Base-by-base conservation (phyloP, 1,140 invertebrate genomes). In the Drosophila nigrodunni region DNA sequence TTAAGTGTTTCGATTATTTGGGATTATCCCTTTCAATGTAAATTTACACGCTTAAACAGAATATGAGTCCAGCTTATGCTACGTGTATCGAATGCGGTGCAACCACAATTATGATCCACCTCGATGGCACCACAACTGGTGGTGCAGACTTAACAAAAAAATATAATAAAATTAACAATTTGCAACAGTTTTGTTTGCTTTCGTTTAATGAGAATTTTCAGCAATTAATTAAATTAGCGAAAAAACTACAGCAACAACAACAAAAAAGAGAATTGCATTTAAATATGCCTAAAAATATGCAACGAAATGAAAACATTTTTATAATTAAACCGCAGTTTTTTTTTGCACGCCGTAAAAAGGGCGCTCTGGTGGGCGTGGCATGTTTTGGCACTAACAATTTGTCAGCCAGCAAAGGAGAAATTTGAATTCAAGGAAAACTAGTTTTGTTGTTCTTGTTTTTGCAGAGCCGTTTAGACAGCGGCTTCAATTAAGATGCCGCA, bases 271-370 rank as follows among this genome's bases (percentile, higher is more conserved):
- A 50, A 37, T 5, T 34, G n/a, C 65, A 85, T 74, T 77, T 78
- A 47, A 70, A 77, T 85, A 85, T 59, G 50, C 62, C 67, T 76
- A 67, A 67, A 78, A 72, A 67, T 76, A 72, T 78, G 65, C 77
- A 74, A 65, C 66, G 75, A 74, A 85, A 86, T 81, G 81, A 70
- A 85, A 85, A 67, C 83, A 87, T 88, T 83, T 87, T 82, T 83
- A 87, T 87, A 87, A 87, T 87, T 87, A 87, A 87, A 87, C 83
- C 83, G 50, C 83, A 82, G 37, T 62, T 72, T 65, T 82, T 82
- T 54, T 75, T 43, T 44, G 34, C 9, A 13, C 11, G 11, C 11
- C 64, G 65, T 71, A 21, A 25, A 52, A 46, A 4, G 21, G 4
- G 21, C 18, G 18, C 15, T 9, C 9, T 49, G 11, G 52, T 46